phyloP scores from a whole-genome alignment of 2,888 invertebrate species.

The Leptopilina syphax region DNA sequence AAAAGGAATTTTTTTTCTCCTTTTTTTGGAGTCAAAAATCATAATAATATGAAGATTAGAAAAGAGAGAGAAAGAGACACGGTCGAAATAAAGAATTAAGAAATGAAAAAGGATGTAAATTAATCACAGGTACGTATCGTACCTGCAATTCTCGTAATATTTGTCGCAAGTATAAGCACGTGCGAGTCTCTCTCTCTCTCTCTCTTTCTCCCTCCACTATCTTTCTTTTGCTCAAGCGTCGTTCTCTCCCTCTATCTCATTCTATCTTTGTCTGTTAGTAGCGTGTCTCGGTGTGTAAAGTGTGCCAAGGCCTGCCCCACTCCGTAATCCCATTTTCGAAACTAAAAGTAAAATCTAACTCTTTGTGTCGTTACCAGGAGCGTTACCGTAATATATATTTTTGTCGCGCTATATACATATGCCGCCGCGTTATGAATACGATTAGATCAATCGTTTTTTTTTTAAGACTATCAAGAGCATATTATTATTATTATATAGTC shows the following conservation, averaged over 20 bases:
- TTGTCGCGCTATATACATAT: constrained; percentile 57
- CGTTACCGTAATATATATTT: constrained; percentile 69
- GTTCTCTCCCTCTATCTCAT: constrained; percentile 49
- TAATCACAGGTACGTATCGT: constrained; percentile 25
- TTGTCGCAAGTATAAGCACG: constrained; percentile 49
- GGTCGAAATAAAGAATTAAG: background rate
- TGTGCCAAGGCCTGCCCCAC: constrained; percentile 75
- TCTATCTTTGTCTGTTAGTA: constrained; percentile 56
- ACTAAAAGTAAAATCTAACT: constrained; percentile 77
- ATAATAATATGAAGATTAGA: too few species aligned
- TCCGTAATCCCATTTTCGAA: constrained; percentile 75
- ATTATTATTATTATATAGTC: too few species aligned
- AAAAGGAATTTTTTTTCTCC: background rate
- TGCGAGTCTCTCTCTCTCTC: constrained; percentile 48
- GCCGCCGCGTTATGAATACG: constrained; percentile 39
- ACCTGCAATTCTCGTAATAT: constrained; percentile 48
- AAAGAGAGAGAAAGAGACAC: background rate
- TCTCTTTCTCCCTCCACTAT: constrained; percentile 23
- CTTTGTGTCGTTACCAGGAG: constrained; percentile 70
- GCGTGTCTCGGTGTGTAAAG: constrained; percentile 71
- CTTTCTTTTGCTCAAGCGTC: constrained; percentile 42
- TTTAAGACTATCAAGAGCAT: background rate
- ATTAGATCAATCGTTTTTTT: constrained; percentile 30
- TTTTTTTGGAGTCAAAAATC: too few species aligned
- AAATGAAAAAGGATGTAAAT: constrained; percentile 37